These are phyloP conservation scores for Thalpophila matura DNA, from an alignment of 2,888 invertebrate genomes.

Conservation along the genomic window DNA sequence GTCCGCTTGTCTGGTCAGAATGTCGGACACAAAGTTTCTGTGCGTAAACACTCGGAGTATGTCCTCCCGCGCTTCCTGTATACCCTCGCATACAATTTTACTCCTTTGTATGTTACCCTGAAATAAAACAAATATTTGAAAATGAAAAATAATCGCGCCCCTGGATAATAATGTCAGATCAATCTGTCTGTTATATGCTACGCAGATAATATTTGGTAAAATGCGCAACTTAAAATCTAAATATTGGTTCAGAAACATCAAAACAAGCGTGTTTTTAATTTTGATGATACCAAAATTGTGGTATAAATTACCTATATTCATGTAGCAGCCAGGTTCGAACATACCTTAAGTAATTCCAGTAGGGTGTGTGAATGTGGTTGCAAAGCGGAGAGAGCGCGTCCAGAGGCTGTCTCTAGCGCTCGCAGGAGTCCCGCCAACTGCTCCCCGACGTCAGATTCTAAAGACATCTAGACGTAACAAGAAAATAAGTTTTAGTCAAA, in stretches of 20 bases:
- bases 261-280: too few relatives aligned
- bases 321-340: neutral
- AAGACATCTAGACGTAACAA: slow-evolving; percentile 80
- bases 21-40: slow-evolving; percentile 96
- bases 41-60: slow-evolving; percentile 98
- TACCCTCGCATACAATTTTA: slow-evolving; percentile 97
- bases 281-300: too few relatives aligned
- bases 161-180: neutral
- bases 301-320: too few relatives aligned
- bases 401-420: slow-evolving; percentile 80
- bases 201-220: too few relatives aligned
- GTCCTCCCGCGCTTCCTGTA: slow-evolving; percentile 96
- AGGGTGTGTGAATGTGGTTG: slow-evolving; percentile 83
- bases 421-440: slow-evolving; percentile 86
- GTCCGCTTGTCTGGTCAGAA: slow-evolving; percentile 97
- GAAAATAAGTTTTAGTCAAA: neutral
- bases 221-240: too few relatives aligned
- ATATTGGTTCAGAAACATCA: too few relatives aligned
- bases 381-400: slow-evolving; percentile 78
- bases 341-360: slow-evolving; percentile 85
- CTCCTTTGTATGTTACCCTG: slow-evolving; percentile 98
- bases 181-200: neutral
- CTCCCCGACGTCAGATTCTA: slow-evolving; percentile 89
- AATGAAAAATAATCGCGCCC: neutral
- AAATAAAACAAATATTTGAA: slow-evolving; percentile 2